Evolutionary conservation across 1,140 invertebrate genomes (phyloP).

Genomic region (Chelonus insularis): DNA sequence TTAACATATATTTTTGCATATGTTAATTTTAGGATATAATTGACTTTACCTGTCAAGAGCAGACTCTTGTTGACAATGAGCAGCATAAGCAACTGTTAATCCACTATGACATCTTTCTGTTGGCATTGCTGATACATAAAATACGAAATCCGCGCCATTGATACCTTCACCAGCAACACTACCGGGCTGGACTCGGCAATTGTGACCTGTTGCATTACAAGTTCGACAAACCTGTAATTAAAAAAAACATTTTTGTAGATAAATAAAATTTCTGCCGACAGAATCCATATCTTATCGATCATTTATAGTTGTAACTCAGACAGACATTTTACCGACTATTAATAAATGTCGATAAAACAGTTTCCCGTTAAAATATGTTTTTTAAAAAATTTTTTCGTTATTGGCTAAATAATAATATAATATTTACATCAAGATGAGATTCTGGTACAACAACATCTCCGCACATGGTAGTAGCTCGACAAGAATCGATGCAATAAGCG

Average conservation of each 20-base stretch:
- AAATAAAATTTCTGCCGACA: too few relatives aligned
- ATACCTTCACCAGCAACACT: slow-evolving; percentile 72
- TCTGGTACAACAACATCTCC: slow-evolving; percentile 92
- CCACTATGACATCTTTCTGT: slow-evolving; percentile 89
- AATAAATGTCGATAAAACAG: too few relatives aligned
- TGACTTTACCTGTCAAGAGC: slow-evolving; percentile 79
- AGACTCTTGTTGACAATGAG: slow-evolving; percentile 96
- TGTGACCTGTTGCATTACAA: slow-evolving; percentile 82
- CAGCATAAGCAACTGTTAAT: slow-evolving; percentile 94
- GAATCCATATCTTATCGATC: too few relatives aligned
- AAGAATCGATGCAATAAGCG: slow-evolving; percentile 87
- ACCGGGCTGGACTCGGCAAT: slow-evolving; percentile 66
- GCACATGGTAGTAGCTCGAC: slow-evolving; percentile 85
- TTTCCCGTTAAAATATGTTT: too few relatives aligned
- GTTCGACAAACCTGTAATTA: slow-evolving; percentile 75
- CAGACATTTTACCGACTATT: too few relatives aligned
- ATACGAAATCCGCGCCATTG: slow-evolving; percentile 88
- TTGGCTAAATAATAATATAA: slow-evolving; percentile 1
- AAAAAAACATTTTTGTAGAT: background rate
- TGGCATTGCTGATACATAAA: slow-evolving; percentile 94
- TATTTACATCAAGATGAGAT: slow-evolving; percentile 86
- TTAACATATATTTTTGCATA: background rate
- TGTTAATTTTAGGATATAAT: background rate
- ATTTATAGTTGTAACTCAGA: too few relatives aligned
- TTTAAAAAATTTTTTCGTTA: too few relatives aligned